These are phyloP conservation scores for Apotomis turbidana DNA, from an alignment of 2,888 invertebrate genomes.

Conservation along the genomic window DNA sequence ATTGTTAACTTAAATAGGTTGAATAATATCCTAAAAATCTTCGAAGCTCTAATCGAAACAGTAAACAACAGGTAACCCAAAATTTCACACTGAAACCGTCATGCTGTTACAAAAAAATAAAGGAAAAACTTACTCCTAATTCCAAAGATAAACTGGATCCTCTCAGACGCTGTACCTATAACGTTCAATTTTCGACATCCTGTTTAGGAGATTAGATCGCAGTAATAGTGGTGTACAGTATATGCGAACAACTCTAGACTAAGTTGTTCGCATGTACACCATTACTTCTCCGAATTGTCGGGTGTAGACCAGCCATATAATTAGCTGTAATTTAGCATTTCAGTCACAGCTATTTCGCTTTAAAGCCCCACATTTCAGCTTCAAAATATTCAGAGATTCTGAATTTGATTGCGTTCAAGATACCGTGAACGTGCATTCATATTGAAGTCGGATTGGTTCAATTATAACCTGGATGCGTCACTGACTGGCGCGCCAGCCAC, in stretches of 20 bases:
- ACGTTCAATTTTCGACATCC: constrained; percentile 68
- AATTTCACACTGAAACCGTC: constrained; percentile 45
- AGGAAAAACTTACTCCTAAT: constrained; percentile 48
- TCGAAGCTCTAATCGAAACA: constrained; percentile 28
- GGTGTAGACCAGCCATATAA: constrained; percentile 25
- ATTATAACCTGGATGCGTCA: constrained; percentile 54
- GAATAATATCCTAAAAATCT: constrained; percentile 22
- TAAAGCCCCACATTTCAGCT: background rate
- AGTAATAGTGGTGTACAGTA: constrained; percentile 62
- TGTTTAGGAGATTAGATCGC: constrained; percentile 66
- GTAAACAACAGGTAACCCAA: constrained; percentile 43
- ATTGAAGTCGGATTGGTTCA: constrained; percentile 56
- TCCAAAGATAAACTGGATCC: constrained; percentile 46
- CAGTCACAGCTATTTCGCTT: constrained; percentile 20
- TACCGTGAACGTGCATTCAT: constrained; percentile 45
- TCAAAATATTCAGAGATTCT: constrained; percentile 12
- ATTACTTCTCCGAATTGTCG: constrained; percentile 43
- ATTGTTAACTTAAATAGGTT: constrained; percentile 30
- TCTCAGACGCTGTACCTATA: constrained; percentile 49
- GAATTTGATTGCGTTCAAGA: constrained; percentile 18
- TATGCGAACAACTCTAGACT: constrained; percentile 50
- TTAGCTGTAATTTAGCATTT: constrained; percentile 49
- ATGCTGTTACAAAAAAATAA: constrained; percentile 34
- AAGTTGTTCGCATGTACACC: too few relatives aligned
- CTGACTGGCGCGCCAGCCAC: constrained; percentile 59